phyloP scores from a whole-genome alignment of 2,113 vertebrate species.

The Oreotrochilus melanogaster region DNA sequence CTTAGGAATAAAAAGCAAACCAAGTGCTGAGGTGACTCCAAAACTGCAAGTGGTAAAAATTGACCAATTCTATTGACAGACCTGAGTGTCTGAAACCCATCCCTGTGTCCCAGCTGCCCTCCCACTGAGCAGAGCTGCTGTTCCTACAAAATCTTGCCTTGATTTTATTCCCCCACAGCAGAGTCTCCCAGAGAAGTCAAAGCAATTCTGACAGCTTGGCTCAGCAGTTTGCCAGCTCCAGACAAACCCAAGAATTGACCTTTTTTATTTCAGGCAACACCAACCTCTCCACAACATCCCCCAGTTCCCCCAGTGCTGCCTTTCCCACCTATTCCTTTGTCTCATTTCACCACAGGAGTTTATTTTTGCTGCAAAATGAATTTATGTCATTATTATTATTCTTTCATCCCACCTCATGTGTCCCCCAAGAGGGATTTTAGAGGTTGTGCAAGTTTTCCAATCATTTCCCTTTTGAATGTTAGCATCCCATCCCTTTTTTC shows the following conservation, averaged over 20 bases:
- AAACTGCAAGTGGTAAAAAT: not conserved
- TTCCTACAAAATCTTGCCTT: not conserved
- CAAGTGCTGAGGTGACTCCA: not conserved
- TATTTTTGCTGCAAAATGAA: not conserved
- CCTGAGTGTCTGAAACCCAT: fast-evolving
- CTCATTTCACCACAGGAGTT: not conserved
- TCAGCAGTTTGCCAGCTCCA: not conserved
- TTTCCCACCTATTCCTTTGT: not conserved
- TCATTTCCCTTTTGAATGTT: not conserved
- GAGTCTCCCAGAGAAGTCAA: not conserved
- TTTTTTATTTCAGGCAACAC: not conserved
- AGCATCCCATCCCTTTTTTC: not conserved
- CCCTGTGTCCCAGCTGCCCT: not conserved
- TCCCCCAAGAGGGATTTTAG: not conserved
- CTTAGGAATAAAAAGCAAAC: not conserved
- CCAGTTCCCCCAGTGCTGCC: not conserved
- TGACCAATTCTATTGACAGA: fast-evolving
- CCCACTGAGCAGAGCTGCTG: too few relatives aligned
- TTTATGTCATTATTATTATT: not conserved
- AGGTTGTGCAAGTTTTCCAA: not conserved
- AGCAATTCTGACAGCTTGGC: not conserved
- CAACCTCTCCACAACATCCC: not conserved
- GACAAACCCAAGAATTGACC: not conserved
- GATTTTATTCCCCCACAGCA: not conserved
- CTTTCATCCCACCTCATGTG: not conserved